Base-by-base conservation (phyloP, 2,113 vertebrate species). In the Eonycteris spelaea region DNA sequence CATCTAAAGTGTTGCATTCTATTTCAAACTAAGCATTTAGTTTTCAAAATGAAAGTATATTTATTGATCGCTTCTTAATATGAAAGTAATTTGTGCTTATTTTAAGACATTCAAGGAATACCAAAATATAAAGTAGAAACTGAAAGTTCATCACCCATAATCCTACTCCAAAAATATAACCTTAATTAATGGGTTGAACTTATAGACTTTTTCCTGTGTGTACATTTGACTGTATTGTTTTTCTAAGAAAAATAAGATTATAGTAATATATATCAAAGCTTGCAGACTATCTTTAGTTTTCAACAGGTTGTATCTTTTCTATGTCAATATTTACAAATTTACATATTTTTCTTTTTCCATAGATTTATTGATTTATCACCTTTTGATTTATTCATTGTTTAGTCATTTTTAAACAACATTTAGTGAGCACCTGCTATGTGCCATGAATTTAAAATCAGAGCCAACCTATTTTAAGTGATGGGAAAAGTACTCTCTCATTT, bases 21-120 rank as follows among this genome's bases (percentile, higher is more conserved):
- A 85, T 86, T 96, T 97, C 24, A 88, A 90, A 82, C 28, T 78
- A 78, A 51, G 28, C 73, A 78, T 92, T 95, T 96, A 73, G 65
- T 74, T 95, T 95, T 78, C 16, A 82, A 97, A 95, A 95, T 57
- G 15, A 94, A 97, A 97, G 89, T 89, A 74, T 83, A 53, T 38
- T 38, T 95, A 95, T 97, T 24, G 73, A 96, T 96, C 96, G 67
- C 21, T 97, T 96, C 86, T n/a, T 96, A 94, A 92, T 87, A 77
- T 84, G 88, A 92, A 93, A 78, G n/a, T 74, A 86, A 96, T 91
- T 80, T 90, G 77, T 95, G 45, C 33, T 93, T 89, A 97, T 94
- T 96, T 97, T 78, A 91, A 88, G 43, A 82, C 43, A 85, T 78
- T 93, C 18, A 65, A 61, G 26, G 48, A 83, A 71, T 82, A 91